These are phyloP conservation scores for Seriola quinqueradiata DNA, from an alignment of 2,113 vertebrate species.

Conservation along the genomic window DNA sequence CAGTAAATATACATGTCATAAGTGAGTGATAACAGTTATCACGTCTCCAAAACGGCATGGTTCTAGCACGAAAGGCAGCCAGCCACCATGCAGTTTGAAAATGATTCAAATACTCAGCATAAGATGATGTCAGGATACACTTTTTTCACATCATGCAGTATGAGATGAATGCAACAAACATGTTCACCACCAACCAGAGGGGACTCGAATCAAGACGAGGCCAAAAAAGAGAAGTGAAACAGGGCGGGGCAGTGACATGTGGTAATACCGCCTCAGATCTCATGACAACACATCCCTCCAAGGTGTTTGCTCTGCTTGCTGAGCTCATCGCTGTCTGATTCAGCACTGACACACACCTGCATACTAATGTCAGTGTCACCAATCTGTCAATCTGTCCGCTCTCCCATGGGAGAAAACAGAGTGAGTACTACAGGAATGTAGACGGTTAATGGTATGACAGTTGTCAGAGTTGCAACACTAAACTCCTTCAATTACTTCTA, in stretches of 20 bases:
- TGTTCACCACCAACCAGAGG: conserved; percentile 77
- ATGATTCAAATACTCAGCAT: conserved; percentile 69
- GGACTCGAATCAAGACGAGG: conserved; percentile 56
- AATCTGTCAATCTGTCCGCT: conserved; percentile 76
- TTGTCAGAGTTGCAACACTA: conserved; percentile 46
- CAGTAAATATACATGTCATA: conserved; percentile 37
- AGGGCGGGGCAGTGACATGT: conserved; percentile 56
- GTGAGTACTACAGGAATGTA: conserved; percentile 35
- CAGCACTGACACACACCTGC: conserved; percentile 69
- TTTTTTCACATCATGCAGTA: conserved; percentile 81
- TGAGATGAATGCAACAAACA: conserved; percentile 89
- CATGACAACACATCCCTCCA: conserved; percentile 72
- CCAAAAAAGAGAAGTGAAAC: conserved; percentile 32
- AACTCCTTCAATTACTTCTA: conserved; percentile 42
- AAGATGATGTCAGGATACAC: conserved; percentile 64
- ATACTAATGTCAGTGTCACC: conserved; percentile 78
- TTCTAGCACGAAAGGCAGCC: conserved; percentile 49
- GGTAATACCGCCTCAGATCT: conserved; percentile 66
- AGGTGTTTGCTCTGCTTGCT: conserved; percentile 70
- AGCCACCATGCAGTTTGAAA: conserved; percentile 76
- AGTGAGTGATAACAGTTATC: conserved; percentile 55
- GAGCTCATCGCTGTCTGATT: conserved; percentile 72
- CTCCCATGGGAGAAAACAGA: conserved; percentile 58
- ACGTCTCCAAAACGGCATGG: conserved; percentile 64
- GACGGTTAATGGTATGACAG: conserved; percentile 54